Evolutionary conservation across 2,797 vertebrate genomes (phyloP).

Genomic region (Enteromius fasciolatus): DNA sequence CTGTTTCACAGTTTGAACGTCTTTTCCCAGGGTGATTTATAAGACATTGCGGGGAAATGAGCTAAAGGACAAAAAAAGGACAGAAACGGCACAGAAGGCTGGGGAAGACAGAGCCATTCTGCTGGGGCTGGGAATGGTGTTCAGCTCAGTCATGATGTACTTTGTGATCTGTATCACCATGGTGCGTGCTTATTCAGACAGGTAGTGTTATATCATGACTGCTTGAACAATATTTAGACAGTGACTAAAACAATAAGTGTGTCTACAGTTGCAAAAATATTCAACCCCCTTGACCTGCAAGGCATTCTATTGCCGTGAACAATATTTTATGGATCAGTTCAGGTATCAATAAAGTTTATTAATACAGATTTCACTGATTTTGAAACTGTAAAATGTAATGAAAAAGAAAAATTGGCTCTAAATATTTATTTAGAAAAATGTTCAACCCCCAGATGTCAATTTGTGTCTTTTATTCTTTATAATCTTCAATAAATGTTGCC

Average conservation of each 20-base stretch:
- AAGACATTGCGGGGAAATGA: constrained; percentile 92
- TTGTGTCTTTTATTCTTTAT: background rate
- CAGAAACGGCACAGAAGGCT: constrained; percentile 90
- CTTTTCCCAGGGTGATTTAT: constrained; percentile 85
- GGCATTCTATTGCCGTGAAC: background rate
- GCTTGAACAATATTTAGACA: background rate
- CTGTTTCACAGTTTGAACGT: constrained; percentile 21
- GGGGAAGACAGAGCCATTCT: constrained; percentile 94
- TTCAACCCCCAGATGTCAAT: background rate
- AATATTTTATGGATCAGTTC: background rate
- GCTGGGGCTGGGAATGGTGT: constrained; percentile 93
- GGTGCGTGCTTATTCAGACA: constrained; percentile 90
- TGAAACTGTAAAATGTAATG: too few relatives aligned
- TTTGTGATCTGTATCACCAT: constrained; percentile 93
- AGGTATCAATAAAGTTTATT: background rate
- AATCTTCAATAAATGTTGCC: background rate
- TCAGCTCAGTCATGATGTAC: constrained; percentile 94
- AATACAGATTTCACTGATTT: background rate
- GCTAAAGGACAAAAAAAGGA: constrained; percentile 93
- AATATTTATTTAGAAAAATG: background rate
- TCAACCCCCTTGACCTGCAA: background rate
- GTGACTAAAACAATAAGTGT: background rate
- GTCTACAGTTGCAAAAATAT: background rate
- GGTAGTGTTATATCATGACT: constrained; percentile 73
- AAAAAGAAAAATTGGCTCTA: background rate